Evolutionary conservation across 1,140 invertebrate genomes (phyloP).

Genomic region (Diorhabda sublineata): DNA sequence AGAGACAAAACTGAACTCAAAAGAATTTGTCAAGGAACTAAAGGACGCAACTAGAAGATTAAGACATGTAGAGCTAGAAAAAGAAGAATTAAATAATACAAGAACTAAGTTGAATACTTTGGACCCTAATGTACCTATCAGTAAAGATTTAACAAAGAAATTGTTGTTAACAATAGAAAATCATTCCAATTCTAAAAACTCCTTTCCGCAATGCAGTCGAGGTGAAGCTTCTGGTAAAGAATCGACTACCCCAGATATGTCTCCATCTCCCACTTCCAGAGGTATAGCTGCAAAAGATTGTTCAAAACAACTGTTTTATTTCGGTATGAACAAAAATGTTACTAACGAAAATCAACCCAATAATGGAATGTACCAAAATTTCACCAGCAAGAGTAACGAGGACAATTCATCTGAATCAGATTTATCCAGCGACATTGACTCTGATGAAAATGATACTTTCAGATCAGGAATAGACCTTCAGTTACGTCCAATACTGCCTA

Average conservation of each 20-base stretch:
- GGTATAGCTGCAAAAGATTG: conserved; percentile 33
- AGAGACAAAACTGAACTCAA: conserved; percentile 55
- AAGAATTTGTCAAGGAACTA: conserved; percentile 65
- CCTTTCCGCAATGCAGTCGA: conserved; percentile 7
- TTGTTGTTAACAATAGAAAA: conserved; percentile 23
- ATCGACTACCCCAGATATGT: conserved; percentile 54
- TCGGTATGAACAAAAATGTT: conserved; percentile 64
- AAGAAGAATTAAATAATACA: conserved; percentile 5
- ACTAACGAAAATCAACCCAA: conserved; percentile 22
- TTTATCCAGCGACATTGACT: conserved; percentile 51
- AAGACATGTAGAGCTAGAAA: conserved; percentile 38
- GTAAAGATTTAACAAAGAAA: conserved; percentile 29
- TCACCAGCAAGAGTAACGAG: conserved; percentile 23
- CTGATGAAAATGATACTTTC: conserved; percentile 43
- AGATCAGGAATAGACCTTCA: conserved; percentile 63
- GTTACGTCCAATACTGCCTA: conserved; percentile 70
- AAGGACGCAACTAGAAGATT: conserved; percentile 61
- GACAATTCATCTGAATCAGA: conserved; percentile 53
- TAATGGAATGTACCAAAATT: conserved; percentile 23
- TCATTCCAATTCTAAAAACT: background rate
- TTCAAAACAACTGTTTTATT: conserved; percentile 69
- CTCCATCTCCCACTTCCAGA: conserved; percentile 40
- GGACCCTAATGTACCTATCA: conserved; percentile 35
- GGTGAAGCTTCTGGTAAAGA: conserved; percentile 53
- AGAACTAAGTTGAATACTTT: conserved; percentile 40